Evolutionary conservation across 1,140 invertebrate species (phyloP).

Genomic region (Sweltsa coloradensis): DNA sequence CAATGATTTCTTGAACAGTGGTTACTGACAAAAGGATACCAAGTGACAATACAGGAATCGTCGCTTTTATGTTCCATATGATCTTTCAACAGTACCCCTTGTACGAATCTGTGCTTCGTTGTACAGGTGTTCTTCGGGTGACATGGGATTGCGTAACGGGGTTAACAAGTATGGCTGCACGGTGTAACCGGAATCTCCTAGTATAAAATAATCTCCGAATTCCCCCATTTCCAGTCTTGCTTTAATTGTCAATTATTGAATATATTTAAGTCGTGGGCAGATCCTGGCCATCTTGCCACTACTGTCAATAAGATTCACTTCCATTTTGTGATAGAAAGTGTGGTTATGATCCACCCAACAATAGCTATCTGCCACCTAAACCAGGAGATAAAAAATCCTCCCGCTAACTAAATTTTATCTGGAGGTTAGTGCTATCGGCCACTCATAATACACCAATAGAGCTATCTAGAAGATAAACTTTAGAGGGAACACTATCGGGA

Average conservation of each 20-base stretch:
- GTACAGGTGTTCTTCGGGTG: slow-evolving; percentile 12
- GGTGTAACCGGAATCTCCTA: slow-evolving; percentile 23
- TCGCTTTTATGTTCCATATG: slow-evolving; percentile 27
- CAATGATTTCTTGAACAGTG: slow-evolving; percentile 22
- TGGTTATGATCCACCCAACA: too few relatives aligned
- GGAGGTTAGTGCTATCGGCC: too few relatives aligned
- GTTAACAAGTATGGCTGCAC: slow-evolving; percentile 5
- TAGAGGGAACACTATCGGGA: too few relatives aligned
- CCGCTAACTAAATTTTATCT: too few relatives aligned
- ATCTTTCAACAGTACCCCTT: slow-evolving; percentile 27
- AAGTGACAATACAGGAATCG: slow-evolving; percentile 25
- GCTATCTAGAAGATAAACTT: too few relatives aligned
- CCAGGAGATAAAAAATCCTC: too few relatives aligned
- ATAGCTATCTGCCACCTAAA: too few relatives aligned
- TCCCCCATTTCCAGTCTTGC: slow-evolving; percentile 14
- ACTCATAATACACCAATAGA: too few relatives aligned
- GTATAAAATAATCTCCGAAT: slow-evolving; percentile 19
- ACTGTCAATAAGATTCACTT: too few relatives aligned
- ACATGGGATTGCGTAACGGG: slow-evolving; percentile 7
- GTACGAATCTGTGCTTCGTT: slow-evolving; percentile 24
- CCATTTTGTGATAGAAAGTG: too few relatives aligned
- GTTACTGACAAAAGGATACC: slow-evolving; percentile 22
- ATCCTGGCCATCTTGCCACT: slow-evolving; percentile 28
- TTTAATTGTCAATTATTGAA: slow-evolving; percentile 20
- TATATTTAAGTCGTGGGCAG: slow-evolving; percentile 25